These are phyloP conservation scores for Gymnocheta viridis DNA, from an alignment of 2,888 invertebrate genomes.

Conservation along the genomic window DNA sequence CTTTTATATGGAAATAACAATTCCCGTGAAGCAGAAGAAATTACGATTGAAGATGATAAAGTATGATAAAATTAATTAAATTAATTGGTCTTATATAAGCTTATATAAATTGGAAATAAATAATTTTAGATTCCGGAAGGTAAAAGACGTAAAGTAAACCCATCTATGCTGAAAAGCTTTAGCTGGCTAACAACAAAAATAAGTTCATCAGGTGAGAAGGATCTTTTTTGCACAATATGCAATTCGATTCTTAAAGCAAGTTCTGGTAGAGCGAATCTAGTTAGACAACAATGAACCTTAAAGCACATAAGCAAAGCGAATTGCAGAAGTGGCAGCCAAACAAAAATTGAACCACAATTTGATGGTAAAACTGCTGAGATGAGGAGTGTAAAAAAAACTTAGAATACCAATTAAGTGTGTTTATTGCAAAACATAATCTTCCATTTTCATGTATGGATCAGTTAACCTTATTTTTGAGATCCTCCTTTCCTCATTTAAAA, in stretches of 20 bases:
- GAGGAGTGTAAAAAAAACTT: neutral
- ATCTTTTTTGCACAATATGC: slow-evolving; percentile 67
- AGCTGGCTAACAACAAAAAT: slow-evolving; percentile 8
- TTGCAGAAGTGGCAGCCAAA: neutral
- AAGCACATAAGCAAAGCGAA: slow-evolving; percentile 14
- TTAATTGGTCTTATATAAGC: too few relatives aligned
- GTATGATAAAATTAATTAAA: too few relatives aligned
- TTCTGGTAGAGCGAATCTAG: neutral
- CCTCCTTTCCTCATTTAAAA: neutral
- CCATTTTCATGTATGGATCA: slow-evolving; percentile 5
- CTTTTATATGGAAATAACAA: too few relatives aligned
- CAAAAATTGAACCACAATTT: neutral
- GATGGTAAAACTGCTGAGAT: neutral
- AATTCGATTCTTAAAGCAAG: slow-evolving; percentile 19
- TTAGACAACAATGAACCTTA: slow-evolving; percentile 6
- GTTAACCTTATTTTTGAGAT: neutral
- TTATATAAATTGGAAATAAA: too few relatives aligned
- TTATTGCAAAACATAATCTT: neutral
- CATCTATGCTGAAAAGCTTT: neutral
- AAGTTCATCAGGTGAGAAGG: slow-evolving; percentile 4
- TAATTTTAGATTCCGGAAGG: neutral
- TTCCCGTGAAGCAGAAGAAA: too few relatives aligned
- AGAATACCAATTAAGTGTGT: neutral
- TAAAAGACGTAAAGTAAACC: slow-evolving; percentile 19
- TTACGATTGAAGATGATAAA: too few relatives aligned